phyloP scores from a whole-genome alignment of 2,888 invertebrate genomes.

The Acanthoscelides obtectus region DNA sequence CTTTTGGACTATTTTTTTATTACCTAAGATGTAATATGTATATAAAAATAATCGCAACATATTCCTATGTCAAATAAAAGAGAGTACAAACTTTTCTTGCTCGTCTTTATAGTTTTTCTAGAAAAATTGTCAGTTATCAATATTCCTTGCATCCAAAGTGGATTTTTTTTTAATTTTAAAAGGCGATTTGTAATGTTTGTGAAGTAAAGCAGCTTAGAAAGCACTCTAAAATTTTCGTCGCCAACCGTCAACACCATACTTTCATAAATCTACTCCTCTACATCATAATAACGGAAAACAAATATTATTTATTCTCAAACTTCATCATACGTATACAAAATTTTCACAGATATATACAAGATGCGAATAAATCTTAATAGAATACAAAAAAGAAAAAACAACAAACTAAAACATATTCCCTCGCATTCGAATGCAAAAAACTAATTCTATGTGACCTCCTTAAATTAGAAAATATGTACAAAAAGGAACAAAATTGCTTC shows the following conservation, averaged over 20 bases:
- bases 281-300: constrained; percentile 42
- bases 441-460: constrained; percentile 23
- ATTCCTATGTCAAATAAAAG: too few relatives aligned
- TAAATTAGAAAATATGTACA: constrained; percentile 37
- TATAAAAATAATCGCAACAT: too few relatives aligned
- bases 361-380: constrained; percentile 21
- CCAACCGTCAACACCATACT: not conserved
- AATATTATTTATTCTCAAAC: constrained; percentile 46
- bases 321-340: constrained; percentile 49
- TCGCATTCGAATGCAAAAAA: constrained; percentile 20
- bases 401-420: constrained; percentile 22
- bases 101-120: too few relatives aligned
- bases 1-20: too few relatives aligned
- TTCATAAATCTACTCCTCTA: constrained; percentile 22
- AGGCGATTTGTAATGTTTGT: too few relatives aligned
- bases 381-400: constrained; percentile 39
- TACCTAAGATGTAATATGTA: too few relatives aligned
- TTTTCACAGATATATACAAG: constrained; percentile 40
- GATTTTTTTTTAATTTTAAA: too few relatives aligned
- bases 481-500: constrained; percentile 49
- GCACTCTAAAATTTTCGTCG: not conserved
- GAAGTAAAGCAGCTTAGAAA: not conserved
- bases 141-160: too few relatives aligned
- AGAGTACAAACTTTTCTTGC: too few relatives aligned
- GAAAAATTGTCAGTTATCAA: too few relatives aligned